Evolutionary conservation across 2,797 vertebrate species (phyloP).

Genomic region (Pelobates cultripes): DNA sequence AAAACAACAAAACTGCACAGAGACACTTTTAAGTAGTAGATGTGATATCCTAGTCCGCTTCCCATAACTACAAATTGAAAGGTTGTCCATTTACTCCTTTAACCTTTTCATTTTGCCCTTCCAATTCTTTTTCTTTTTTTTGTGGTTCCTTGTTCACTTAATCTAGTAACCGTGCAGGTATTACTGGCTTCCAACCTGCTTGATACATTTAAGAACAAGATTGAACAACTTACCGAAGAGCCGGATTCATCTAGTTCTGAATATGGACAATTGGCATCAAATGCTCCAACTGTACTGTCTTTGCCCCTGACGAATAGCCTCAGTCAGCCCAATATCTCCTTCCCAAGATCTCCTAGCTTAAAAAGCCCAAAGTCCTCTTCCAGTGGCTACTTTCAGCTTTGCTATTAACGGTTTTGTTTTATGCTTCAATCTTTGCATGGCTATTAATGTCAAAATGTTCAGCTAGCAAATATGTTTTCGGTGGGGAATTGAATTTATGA

Average conservation of each 20-base stretch:
- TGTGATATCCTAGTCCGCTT: not conserved
- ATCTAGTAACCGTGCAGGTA: constrained; percentile 80
- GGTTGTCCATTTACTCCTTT: constrained; percentile 52
- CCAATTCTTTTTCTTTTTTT: constrained; percentile 59
- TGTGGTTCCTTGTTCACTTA: constrained; percentile 66
- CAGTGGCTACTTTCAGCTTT: constrained; percentile 84
- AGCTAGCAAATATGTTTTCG: not conserved
- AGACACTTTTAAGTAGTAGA: not conserved
- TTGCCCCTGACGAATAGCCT: constrained; percentile 74
- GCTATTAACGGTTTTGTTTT: constrained; percentile 32
- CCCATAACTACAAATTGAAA: constrained; percentile 33
- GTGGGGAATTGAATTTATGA: not conserved
- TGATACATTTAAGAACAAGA: constrained; percentile 70
- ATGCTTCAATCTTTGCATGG: constrained; percentile 12
- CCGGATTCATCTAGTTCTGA: constrained; percentile 66
- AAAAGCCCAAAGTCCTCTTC: constrained; percentile 79
- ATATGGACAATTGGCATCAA: constrained; percentile 64
- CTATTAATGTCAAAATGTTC: not conserved
- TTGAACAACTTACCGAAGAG: constrained; percentile 63
- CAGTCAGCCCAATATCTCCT: constrained; percentile 71
- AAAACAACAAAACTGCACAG: not conserved
- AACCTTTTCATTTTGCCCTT: constrained; percentile 66
- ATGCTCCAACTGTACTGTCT: constrained; percentile 68
- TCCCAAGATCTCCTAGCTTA: constrained; percentile 79
- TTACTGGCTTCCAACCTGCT: constrained; percentile 77